Evolutionary conservation across 2,113 vertebrate species (phyloP).

Genomic region (Promerops cafer): DNA sequence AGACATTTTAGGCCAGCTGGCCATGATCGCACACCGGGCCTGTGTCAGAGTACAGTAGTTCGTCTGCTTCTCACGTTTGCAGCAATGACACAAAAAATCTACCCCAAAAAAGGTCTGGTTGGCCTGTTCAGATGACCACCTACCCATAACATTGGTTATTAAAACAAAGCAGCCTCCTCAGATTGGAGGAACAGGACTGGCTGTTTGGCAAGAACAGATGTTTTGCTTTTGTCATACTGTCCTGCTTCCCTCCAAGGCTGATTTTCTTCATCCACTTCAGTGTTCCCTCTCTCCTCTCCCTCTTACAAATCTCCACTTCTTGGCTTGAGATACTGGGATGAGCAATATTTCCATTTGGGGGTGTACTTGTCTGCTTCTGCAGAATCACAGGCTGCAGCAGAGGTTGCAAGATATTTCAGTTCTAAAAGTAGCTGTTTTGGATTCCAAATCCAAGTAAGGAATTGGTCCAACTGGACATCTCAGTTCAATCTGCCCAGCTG

Average conservation of each 20-base stretch:
- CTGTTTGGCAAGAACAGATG: background rate
- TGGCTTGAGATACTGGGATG: background rate
- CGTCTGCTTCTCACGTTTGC: background rate
- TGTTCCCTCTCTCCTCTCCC: background rate
- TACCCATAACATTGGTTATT: background rate
- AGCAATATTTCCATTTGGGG: background rate
- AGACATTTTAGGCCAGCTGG: background rate
- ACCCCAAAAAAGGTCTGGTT: background rate
- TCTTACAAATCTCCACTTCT: background rate
- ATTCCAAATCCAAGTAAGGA: background rate
- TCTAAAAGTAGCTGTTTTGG: background rate
- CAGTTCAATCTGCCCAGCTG: background rate
- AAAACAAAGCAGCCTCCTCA: background rate
- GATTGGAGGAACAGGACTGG: background rate
- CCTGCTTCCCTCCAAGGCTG: background rate
- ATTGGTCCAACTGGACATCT: background rate
- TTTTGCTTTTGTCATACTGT: background rate
- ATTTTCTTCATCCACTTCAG: background rate
- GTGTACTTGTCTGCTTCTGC: background rate
- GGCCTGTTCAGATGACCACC: background rate
- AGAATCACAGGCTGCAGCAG: background rate
- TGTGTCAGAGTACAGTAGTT: background rate
- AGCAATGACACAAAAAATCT: background rate
- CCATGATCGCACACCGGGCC: background rate
- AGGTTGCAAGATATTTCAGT: background rate